Evolutionary conservation across 1,140 invertebrate genomes (phyloP).

Genomic region (Solen grandis): DNA sequence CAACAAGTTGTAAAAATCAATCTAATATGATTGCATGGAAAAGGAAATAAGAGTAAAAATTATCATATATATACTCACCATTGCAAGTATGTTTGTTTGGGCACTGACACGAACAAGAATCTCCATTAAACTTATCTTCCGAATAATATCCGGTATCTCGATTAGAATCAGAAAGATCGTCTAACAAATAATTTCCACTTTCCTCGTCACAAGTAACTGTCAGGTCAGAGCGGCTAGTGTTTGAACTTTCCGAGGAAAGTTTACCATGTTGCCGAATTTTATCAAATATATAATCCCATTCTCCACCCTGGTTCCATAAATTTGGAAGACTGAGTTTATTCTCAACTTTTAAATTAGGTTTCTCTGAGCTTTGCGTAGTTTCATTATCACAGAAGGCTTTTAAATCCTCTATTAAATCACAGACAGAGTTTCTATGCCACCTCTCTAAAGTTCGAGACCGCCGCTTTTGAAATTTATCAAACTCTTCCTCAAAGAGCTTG

Average conservation of each 20-base stretch:
- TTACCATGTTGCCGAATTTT: constrained; percentile 57
- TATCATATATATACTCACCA: too few species aligned
- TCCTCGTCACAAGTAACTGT: constrained; percentile 48
- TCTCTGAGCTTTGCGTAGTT: constrained; percentile 34
- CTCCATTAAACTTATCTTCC: not conserved
- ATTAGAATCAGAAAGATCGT: constrained; percentile 43
- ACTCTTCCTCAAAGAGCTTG: constrained; percentile 75
- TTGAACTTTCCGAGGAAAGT: not conserved
- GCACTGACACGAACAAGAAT: not conserved
- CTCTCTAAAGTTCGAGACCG: constrained; percentile 66
- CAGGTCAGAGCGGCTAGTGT: constrained; percentile 36
- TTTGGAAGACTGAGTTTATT: constrained; percentile 31
- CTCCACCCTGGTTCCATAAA: constrained; percentile 73
- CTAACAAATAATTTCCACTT: constrained; percentile 52
- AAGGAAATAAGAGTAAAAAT: too few species aligned
- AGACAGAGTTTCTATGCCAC: constrained; percentile 67
- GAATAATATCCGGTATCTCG: constrained; percentile 35
- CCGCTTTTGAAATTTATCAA: constrained; percentile 72
- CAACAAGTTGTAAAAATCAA: too few species aligned
- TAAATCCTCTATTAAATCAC: constrained; percentile 75
- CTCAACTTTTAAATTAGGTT: constrained; percentile 18
- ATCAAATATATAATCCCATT: constrained; percentile 75
- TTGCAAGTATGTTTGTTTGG: not conserved
- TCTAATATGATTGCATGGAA: too few species aligned
- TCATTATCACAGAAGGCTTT: constrained; percentile 76